These are phyloP conservation scores for Phenganax stokvisi DNA, from an alignment of 92 coral and sea anemone species.

Conservation along the genomic window DNA sequence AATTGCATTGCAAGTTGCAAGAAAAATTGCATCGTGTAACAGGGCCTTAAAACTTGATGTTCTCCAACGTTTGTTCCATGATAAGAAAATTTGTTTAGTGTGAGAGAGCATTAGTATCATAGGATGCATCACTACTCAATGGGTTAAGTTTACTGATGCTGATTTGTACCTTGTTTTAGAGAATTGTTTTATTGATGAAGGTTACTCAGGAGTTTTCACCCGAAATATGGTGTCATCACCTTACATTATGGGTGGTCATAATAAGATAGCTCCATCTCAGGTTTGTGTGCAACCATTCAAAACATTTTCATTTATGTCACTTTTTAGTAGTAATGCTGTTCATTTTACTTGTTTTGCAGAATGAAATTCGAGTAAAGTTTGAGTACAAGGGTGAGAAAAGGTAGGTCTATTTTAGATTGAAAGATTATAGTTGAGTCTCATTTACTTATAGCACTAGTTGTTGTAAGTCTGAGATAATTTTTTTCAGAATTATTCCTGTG, in stretches of 20 bases:
- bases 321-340: neutral
- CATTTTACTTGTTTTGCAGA: conserved; percentile 31
- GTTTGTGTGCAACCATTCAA: neutral
- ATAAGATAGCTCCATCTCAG: conserved; percentile 24
- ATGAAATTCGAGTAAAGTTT: conserved; percentile 90
- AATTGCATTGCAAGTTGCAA: too few relatives aligned
- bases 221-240: conserved; percentile 3
- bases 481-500: conserved; percentile 75
- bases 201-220: conserved; percentile 30
- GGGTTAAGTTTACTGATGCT: too few relatives aligned
- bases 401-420: conserved; percentile 38
- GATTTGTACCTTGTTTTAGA: conserved; percentile 7
- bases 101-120: too few relatives aligned
- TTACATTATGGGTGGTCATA: conserved; percentile 1
- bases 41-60: too few relatives aligned
- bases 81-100: too few relatives aligned
- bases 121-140: too few relatives aligned
- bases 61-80: too few relatives aligned
- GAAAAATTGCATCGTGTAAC: too few relatives aligned
- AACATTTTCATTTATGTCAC: neutral
- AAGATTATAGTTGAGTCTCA: neutral
- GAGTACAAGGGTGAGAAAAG: conserved; percentile 90
- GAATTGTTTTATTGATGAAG: conserved; percentile 33
- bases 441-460: neutral
- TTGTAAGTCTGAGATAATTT: neutral